Conservation (phyloP, 2,888 invertebrate species). For the Tenthredo scrophulariae region DNA sequence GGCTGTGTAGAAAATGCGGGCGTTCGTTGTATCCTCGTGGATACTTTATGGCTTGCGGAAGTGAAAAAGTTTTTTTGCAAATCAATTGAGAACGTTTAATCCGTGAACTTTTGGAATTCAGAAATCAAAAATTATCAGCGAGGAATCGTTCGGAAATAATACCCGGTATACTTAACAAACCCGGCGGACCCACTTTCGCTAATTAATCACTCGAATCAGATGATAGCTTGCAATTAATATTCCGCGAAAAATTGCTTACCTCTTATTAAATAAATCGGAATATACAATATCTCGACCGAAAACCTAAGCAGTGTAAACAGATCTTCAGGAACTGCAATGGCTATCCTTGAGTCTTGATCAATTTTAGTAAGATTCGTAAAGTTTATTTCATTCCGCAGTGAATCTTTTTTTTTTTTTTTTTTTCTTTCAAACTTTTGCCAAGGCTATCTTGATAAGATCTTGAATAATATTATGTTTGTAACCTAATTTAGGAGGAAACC, state of each 20-base stretch:
- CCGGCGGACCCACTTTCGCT: not conserved
- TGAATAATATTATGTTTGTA: not conserved
- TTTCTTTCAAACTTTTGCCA: not conserved
- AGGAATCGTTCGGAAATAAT: not conserved
- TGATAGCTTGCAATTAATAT: not conserved
- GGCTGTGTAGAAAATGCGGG: not conserved
- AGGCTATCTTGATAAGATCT: not conserved
- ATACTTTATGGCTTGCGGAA: not conserved
- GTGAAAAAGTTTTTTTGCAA: not conserved
- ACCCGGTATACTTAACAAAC: not conserved
- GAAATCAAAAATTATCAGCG: not conserved
- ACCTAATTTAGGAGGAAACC: not conserved
- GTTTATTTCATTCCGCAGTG: not conserved
- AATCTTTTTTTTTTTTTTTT: not conserved
- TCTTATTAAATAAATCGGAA: not conserved
- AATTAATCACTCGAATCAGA: conserved; percentile 9
- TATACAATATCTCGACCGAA: not conserved
- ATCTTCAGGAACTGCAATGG: not conserved
- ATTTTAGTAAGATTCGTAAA: not conserved
- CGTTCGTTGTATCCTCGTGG: not conserved
- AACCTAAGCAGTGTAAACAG: not conserved
- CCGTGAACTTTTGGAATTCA: not conserved
- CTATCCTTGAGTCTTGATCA: not conserved
- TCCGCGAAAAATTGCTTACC: not conserved
- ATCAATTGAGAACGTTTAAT: conserved; percentile 13